Evolutionary conservation across 2,888 invertebrate genomes (phyloP).

Genomic region (Drosophila cognata): DNA sequence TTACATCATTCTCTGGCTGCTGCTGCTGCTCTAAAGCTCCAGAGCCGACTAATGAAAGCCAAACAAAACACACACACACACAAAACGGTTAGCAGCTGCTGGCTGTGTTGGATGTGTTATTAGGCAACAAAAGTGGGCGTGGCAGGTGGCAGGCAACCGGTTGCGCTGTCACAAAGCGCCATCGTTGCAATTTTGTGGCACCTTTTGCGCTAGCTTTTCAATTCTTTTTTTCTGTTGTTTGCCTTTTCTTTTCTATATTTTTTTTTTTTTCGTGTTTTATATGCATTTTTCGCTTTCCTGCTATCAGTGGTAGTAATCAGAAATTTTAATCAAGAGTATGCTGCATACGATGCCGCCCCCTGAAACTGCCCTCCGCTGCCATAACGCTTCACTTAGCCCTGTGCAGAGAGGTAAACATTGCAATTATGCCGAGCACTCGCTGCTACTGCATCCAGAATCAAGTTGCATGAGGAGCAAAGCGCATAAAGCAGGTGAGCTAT

Average conservation of each 20-base stretch:
- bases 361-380: constrained; percentile 45
- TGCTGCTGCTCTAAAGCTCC: constrained; percentile 27
- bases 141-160: constrained; percentile 16
- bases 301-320: constrained; percentile 78
- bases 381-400: constrained; percentile 76
- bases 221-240: constrained; percentile 11
- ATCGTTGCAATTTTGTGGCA: constrained; percentile 76
- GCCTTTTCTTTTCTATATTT: constrained; percentile 33
- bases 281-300: constrained; percentile 65
- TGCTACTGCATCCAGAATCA: constrained; percentile 33
- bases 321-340: constrained; percentile 76
- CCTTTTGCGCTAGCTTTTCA: constrained; percentile 55
- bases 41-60: constrained; percentile 73
- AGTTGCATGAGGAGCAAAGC: constrained; percentile 59
- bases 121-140: constrained; percentile 51
- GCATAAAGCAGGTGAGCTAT: constrained; percentile 63
- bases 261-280: constrained; percentile 42
- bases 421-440: constrained; percentile 66
- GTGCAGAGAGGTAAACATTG: constrained; percentile 73
- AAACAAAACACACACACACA: constrained; percentile 52
- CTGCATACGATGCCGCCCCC: constrained; percentile 21
- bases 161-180: constrained; percentile 72
- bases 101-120: constrained; percentile 67
- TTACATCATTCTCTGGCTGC: constrained; percentile 20
- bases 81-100: constrained; percentile 45